These are phyloP conservation scores for Xylophagus ater DNA, from an alignment of 2,888 invertebrate genomes.

Conservation along the genomic window DNA sequence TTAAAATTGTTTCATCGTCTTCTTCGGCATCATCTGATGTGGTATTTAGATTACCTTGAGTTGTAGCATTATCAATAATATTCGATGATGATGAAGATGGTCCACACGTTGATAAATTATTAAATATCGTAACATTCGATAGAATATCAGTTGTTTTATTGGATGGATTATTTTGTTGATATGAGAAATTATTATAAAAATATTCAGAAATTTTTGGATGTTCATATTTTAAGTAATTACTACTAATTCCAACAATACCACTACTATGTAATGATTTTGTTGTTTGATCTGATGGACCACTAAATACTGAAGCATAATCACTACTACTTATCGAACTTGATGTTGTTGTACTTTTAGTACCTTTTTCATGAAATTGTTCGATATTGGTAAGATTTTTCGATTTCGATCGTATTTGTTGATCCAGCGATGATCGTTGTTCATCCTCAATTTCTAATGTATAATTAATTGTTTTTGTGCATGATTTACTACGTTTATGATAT, in stretches of 20 bases:
- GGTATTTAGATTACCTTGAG: not conserved
- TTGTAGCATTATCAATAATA: constrained; percentile 5
- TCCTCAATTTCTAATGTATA: constrained; percentile 3
- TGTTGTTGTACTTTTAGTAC: constrained; percentile 22
- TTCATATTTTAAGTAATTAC: constrained; percentile 25
- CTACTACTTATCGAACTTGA: constrained; percentile 38
- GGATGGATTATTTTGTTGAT: constrained; percentile 15
- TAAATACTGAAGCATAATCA: constrained; percentile 39
- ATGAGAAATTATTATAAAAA: constrained; percentile 28
- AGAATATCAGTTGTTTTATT: not conserved
- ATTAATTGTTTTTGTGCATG: constrained; percentile 24
- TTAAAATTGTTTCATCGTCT: constrained; percentile 2
- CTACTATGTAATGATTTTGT: constrained; percentile 9
- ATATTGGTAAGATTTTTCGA: no score
- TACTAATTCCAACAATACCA: constrained; percentile 17
- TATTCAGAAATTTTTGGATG: constrained; percentile 34
- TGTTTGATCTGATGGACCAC: constrained; percentile 24
- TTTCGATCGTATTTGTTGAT: no score
- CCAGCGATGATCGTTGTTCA: no score
- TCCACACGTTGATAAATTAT: constrained; percentile 13
- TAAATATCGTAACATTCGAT: constrained; percentile 3
- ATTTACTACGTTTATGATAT: constrained; percentile 30
- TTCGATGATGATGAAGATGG: constrained; percentile 11
- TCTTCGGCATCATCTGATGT: not conserved
- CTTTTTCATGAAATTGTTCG: constrained; percentile 21